These are phyloP conservation scores for Melanostigma gelatinosum DNA, from an alignment of 2,113 vertebrate species.

Conservation along the genomic window DNA sequence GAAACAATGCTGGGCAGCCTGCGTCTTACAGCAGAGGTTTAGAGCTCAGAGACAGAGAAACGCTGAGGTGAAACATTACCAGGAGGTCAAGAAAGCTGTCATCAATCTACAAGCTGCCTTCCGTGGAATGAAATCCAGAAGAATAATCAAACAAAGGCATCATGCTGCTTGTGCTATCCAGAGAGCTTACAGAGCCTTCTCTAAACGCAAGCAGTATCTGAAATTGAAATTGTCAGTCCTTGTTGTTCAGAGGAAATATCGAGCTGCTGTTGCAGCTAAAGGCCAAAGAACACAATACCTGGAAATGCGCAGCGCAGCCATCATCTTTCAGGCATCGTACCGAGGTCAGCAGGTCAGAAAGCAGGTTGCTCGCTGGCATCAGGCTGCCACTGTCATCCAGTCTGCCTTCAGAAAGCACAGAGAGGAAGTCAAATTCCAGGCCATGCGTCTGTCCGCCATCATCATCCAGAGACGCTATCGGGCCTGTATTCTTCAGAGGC, in stretches of 20 bases:
- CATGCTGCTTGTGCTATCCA: too few relatives aligned
- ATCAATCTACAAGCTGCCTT: neutral
- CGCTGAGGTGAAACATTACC: slow-evolving; percentile 31
- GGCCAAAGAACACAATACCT: neutral
- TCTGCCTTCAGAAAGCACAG: slow-evolving; percentile 83
- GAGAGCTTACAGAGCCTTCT: too few relatives aligned
- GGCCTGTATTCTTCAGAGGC: slow-evolving; percentile 68
- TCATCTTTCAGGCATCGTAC: neutral
- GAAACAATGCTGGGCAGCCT: slow-evolving; percentile 72
- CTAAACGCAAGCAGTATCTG: too few relatives aligned
- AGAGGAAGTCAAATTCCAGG: slow-evolving; percentile 73
- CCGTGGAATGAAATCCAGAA: neutral
- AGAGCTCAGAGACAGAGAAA: slow-evolving; percentile 77
- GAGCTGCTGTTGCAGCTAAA: slow-evolving; percentile 56
- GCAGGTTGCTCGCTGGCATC: neutral
- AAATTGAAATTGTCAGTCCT: neutral
- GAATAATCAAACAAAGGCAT: neutral
- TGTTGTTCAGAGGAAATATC: neutral
- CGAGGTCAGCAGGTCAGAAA: neutral
- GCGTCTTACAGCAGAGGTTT: slow-evolving; percentile 84
- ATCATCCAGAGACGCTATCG: slow-evolving; percentile 85
- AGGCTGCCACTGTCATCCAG: slow-evolving; percentile 44
- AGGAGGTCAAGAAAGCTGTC: neutral
- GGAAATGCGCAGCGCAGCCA: neutral
- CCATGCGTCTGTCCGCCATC: slow-evolving; percentile 80